phyloP scores from a whole-genome alignment of 2,113 vertebrate species.

The Cariama cristata region DNA sequence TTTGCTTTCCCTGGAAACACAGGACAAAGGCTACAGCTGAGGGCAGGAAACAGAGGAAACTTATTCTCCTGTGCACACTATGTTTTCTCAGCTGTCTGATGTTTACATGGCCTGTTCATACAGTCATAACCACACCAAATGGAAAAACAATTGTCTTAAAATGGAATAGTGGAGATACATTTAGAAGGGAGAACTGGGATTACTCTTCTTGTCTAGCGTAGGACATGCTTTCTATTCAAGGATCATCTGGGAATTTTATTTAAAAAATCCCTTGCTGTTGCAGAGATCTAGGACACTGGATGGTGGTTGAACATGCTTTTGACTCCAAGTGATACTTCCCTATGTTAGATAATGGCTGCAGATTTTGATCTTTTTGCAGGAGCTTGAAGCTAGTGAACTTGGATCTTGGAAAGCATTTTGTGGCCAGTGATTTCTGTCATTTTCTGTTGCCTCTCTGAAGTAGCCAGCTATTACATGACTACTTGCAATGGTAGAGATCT shows the following conservation, averaged over 20 bases:
- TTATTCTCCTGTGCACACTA: background rate
- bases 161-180: background rate
- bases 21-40: background rate
- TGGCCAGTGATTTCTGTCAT: background rate
- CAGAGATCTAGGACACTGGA: background rate
- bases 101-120: background rate
- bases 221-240: background rate
- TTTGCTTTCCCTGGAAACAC: background rate
- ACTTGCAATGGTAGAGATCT: background rate
- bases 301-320: background rate
- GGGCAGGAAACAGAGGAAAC: background rate
- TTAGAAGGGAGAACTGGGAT: background rate
- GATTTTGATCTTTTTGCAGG: background rate
- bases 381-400: background rate
- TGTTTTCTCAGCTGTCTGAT: background rate
- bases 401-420: background rate
- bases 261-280: background rate
- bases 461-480: background rate
- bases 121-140: background rate
- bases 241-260: background rate
- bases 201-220: background rate
- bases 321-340: background rate
- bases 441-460: background rate
- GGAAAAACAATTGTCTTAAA: background rate
- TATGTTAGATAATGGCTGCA: background rate